Evolutionary conservation across 2,797 vertebrate genomes (phyloP).

Genomic region (Xerus rutilus): DNA sequence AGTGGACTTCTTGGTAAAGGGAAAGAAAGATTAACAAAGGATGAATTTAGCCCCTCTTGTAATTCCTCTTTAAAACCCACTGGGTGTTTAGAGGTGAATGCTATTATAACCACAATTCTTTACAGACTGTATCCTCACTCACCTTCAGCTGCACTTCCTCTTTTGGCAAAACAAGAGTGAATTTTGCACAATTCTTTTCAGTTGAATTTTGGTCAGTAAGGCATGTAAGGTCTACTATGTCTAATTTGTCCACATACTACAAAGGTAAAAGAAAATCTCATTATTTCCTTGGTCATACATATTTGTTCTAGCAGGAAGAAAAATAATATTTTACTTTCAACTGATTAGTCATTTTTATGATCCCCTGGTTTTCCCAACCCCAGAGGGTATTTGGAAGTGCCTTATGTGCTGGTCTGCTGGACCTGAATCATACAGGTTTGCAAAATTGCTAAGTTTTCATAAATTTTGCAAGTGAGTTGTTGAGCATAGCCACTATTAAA

Average conservation of each 20-base stretch:
- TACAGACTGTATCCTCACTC: constrained; percentile 55
- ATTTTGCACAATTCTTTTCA: constrained; percentile 76
- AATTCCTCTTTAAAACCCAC: constrained; percentile 2
- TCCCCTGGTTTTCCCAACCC: background rate
- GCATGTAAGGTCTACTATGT: constrained; percentile 79
- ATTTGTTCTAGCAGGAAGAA: background rate
- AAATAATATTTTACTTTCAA: constrained; percentile 28
- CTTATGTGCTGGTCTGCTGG: background rate
- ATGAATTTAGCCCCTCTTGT: background rate
- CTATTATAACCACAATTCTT: background rate
- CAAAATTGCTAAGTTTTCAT: constrained; percentile 43
- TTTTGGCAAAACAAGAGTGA: constrained; percentile 83
- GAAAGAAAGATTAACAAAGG: constrained; percentile 38
- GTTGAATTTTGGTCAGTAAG: constrained; percentile 69
- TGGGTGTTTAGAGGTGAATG: background rate
- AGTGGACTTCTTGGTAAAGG: constrained; percentile 10
- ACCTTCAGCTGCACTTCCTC: constrained; percentile 87
- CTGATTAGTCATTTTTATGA: background rate
- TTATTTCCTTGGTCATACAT: constrained; percentile 1
- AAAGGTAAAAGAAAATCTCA: constrained; percentile 55
- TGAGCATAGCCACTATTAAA: constrained; percentile 37
- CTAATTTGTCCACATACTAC: constrained; percentile 84
- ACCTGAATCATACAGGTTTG: background rate
- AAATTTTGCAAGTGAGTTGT: background rate
- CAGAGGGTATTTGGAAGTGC: background rate